Percentiles rank a stretch among this genome's conserved stretches.
phyloP scores from a whole-genome alignment of 64 coral and sea anemone species.

The Montipora capricornis region DNA sequence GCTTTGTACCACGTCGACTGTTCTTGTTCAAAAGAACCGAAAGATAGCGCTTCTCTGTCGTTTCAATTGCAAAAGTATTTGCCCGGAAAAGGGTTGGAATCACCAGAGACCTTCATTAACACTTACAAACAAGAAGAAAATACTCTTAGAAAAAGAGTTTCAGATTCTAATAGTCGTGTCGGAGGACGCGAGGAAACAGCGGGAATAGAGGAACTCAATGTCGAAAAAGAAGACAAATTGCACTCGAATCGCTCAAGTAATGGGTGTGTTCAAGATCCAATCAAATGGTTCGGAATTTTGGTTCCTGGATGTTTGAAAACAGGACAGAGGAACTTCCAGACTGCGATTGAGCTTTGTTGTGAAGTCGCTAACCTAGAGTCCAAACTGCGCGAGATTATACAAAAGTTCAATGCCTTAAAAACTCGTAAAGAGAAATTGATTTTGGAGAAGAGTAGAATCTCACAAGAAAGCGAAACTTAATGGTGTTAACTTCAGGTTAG shows the following conservation, averaged over 20 bases:
- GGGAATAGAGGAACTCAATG: constrained; percentile 9
- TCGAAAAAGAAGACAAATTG: not conserved
- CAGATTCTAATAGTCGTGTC: not conserved
- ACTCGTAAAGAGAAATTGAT: not conserved
- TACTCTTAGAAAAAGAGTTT: not conserved
- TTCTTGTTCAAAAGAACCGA: not conserved
- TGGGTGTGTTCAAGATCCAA: constrained; percentile 57
- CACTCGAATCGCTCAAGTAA: not conserved
- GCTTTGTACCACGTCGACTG: constrained; percentile 53
- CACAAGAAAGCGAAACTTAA: not conserved
- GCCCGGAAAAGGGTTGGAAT: constrained; percentile 16
- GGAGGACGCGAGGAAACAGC: constrained; percentile 13
- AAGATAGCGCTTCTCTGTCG: not conserved
- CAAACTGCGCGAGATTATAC: constrained; percentile 62
- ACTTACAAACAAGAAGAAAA: constrained; percentile 55
- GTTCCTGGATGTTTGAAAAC: constrained; percentile 80
- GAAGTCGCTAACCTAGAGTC: constrained; percentile 76
- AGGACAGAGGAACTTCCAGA: constrained; percentile 78
- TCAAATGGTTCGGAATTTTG: constrained; percentile 94
- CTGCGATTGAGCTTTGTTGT: constrained; percentile 80
- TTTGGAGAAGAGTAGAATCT: not conserved
- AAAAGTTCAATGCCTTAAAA: constrained; percentile 45
- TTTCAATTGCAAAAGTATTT: constrained; percentile 66
- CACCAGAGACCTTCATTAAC: not conserved
- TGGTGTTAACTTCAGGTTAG: not conserved